Base-by-base conservation (phyloP, 2,113 vertebrate genomes). In the Ictidomys tridecemlineatus region DNA sequence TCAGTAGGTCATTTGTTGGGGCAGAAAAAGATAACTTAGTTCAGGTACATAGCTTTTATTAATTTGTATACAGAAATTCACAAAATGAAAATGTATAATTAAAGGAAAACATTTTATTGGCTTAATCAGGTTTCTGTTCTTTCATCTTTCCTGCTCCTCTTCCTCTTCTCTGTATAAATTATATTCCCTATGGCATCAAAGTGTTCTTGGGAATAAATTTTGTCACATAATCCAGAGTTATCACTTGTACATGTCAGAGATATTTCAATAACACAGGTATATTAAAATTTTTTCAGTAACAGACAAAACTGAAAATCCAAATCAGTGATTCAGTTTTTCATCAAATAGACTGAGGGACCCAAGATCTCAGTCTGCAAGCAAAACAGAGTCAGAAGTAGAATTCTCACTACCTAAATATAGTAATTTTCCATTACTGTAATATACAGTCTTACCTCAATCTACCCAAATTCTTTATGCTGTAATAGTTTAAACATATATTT, bases 321-420 rank as follows among this genome's bases (percentile, higher is more conserved):
- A 84, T 61, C 34, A 80, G 22, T 37, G 39, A 82, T 56, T 92
- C 51, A 58, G 1, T 65, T 85, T 93, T 92, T 96, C 39, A 63
- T 39, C 53, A 18, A 97, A n/a, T 61, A 32, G 77, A 93, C 9
- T 10, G 61, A 88, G 89, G 42, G 85, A 10, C 24, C 48, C 72
- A 93, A 84, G 48, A 56, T 72, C 24, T 80, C 7, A 34, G 4
- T 85, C 17, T 85, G 9, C 34, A 89, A 86, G 39, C 5, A 20
- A 48, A 77, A 88, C 2, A 85, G 4, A 84, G 69, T 26, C 61
- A 72, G 51, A 70, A 53, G 11, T 63, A 89, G 24, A 91, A 80
- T 61, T 77, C 67, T 95, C 30, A 48, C 58, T 79, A 74, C 37
- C 39, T 83, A 51, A 89, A 74, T 93, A 53, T 14, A 95, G 37